Evolutionary conservation across 53 echinoderm and acorn worm species (phyloP), one percentile per base, ranked within the genome.

Genomic region (Echinarachnius parma): DNA sequence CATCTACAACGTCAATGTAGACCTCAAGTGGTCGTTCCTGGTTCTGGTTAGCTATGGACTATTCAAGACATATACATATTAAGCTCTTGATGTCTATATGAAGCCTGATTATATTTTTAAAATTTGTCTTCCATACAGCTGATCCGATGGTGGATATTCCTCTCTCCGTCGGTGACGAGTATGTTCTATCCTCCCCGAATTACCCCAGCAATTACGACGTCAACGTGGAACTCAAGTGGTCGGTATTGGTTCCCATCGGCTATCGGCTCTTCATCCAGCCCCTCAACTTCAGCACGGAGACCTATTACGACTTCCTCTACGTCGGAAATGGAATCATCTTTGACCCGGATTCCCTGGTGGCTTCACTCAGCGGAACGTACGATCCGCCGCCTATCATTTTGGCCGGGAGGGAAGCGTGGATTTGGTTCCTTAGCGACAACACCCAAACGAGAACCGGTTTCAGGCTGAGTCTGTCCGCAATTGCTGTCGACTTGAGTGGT

Each of bases 241-340:
- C 74, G 22, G 58, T 72, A 5, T 42, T 56, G 34, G 74, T 57
- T 0, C 58, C 74, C 16, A 9, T 45, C 7, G 4, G 13, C 44
- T 44, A 72, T 29, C 55, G 74, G 8, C 23, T 72, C 56, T 0
- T 72, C 3, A 56, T 72, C 5, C 4, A 21, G 14, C 4, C 44
- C 14, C 32, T 34, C 3, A 42, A 39, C 72, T 39, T 72, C 57
- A 72, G 57, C 30, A 16, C 28, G 1, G 72, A 57, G 42, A 0
- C 2, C 33, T 36, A 25, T 18, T 72, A 56, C 25, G 72, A 72
- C 37, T 56, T 27, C 44, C 57, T 72, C 2, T 42, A 4, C 27
- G 10, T 72, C 27, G 72, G 72, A 14, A 15, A 57, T 34, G 72
- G 72, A 15, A 13, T 56, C 23, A 37, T 36, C 56, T 56, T 57